Conservation (phyloP, 2,888 invertebrate species). For the Tineola bisselliella region DNA sequence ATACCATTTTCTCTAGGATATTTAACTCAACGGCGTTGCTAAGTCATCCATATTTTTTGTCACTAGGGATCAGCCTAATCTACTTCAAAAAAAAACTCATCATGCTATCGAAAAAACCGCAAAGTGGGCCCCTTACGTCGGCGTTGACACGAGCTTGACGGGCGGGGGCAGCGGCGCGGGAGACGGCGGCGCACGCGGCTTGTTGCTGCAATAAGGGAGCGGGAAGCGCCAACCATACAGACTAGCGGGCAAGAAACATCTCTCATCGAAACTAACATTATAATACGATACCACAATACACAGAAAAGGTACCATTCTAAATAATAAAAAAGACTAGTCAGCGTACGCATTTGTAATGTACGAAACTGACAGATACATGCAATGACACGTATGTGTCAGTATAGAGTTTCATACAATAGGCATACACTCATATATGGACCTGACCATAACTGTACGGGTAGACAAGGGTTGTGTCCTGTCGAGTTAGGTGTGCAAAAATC, state of each 20-base stretch:
- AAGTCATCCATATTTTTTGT: not conserved
- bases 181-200: slow-evolving; percentile 81
- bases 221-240: slow-evolving; percentile 97
- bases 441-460: not conserved
- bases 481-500: not conserved
- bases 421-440: slow-evolving; percentile 67
- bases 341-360: slow-evolving; percentile 97
- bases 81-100: not conserved
- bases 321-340: slow-evolving; percentile 22
- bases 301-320: not conserved
- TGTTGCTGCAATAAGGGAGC: slow-evolving; percentile 91
- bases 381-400: no score
- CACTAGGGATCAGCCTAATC: not conserved
- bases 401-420: no score
- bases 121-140: slow-evolving; percentile 68
- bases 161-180: slow-evolving; percentile 82
- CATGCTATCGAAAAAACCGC: slow-evolving; percentile 1
- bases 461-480: not conserved
- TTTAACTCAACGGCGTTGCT: not conserved
- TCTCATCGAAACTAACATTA: slow-evolving; percentile 57
- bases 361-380: slow-evolving; percentile 93
- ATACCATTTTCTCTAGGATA: no score
- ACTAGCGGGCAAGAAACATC: slow-evolving; percentile 74
- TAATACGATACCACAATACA: not conserved
- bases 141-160: slow-evolving; percentile 78